A percentile compares a stretch with the other conserved stretches of the same genome.
These are phyloP conservation scores for Gymnoscelis rufifasciata DNA, from an alignment of 2,888 invertebrate genomes.

Conservation along the genomic window DNA sequence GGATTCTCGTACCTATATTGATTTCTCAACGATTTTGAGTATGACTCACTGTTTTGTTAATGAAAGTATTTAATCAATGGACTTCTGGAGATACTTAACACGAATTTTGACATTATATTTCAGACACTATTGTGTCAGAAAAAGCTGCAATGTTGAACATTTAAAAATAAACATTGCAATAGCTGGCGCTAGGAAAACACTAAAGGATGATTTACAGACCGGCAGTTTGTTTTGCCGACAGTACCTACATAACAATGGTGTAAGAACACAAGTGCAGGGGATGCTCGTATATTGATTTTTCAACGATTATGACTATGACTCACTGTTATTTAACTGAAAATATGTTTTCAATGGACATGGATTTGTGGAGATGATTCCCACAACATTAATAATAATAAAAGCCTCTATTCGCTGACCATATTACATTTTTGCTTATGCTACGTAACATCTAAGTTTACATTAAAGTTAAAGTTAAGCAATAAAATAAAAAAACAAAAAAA, in stretches of 20 bases:
- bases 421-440: too few relatives aligned
- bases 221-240: conserved; percentile 38
- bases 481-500: too few relatives aligned
- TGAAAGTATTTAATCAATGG: not conserved
- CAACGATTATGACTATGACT: conserved; percentile 58
- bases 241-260: conserved; percentile 42
- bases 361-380: too few relatives aligned
- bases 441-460: too few relatives aligned
- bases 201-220: not conserved
- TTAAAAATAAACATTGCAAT: not conserved
- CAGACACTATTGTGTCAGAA: not conserved
- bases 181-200: not conserved
- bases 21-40: conserved; percentile 58
- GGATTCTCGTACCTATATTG: conserved; percentile 57
- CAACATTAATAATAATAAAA: too few relatives aligned
- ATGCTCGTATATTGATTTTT: conserved; percentile 64
- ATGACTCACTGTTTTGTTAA: conserved; percentile 53
- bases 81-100: too few relatives aligned
- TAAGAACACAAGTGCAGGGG: conserved; percentile 55
- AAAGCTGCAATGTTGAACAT: not conserved
- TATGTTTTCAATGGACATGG: not conserved
- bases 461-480: too few relatives aligned
- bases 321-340: conserved; percentile 36
- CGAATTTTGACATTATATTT: too few relatives aligned
- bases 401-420: too few relatives aligned